phyloP scores from a whole-genome alignment of 2,888 invertebrate species.

The Ceramica pisi region DNA sequence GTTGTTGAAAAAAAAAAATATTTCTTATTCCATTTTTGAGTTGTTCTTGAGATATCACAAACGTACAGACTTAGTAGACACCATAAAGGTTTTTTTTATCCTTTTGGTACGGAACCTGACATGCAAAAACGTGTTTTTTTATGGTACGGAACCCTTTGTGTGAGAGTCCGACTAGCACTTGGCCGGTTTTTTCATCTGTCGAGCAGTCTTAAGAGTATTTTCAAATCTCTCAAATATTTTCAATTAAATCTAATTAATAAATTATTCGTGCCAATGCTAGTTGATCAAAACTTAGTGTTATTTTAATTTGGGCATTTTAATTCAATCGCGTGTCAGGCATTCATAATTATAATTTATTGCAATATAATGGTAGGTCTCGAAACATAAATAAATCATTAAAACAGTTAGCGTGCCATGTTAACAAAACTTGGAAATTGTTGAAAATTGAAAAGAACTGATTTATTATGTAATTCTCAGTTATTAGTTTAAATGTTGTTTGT shows the following conservation, averaged over 20 bases:
- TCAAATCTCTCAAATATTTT: not conserved
- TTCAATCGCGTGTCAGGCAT: slow-evolving; percentile 48
- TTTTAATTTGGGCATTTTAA: slow-evolving; percentile 37
- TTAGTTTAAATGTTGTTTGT: slow-evolving; percentile 40
- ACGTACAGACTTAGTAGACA: too few relatives aligned
- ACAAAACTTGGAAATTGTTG: slow-evolving; percentile 39
- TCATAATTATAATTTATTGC: slow-evolving; percentile 53
- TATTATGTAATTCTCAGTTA: slow-evolving; percentile 25
- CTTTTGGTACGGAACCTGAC: too few relatives aligned
- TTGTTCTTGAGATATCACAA: too few relatives aligned
- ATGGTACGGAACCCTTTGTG: too few relatives aligned
- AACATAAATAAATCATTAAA: slow-evolving; percentile 49
- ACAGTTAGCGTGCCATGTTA: slow-evolving; percentile 47
- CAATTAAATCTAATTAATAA: not conserved
- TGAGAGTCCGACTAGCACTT: too few relatives aligned
- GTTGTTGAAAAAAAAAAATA: too few relatives aligned
- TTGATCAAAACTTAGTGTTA: not conserved
- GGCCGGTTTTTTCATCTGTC: too few relatives aligned
- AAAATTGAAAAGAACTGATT: slow-evolving; percentile 52
- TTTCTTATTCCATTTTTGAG: too few relatives aligned
- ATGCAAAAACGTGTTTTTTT: too few relatives aligned
- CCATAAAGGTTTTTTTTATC: too few relatives aligned
- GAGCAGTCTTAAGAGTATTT: too few relatives aligned
- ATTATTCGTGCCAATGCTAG: not conserved
- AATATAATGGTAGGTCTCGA: slow-evolving; percentile 50